phyloP scores from a whole-genome alignment of 2,888 invertebrate genomes.

The Argyra leucocephala region DNA sequence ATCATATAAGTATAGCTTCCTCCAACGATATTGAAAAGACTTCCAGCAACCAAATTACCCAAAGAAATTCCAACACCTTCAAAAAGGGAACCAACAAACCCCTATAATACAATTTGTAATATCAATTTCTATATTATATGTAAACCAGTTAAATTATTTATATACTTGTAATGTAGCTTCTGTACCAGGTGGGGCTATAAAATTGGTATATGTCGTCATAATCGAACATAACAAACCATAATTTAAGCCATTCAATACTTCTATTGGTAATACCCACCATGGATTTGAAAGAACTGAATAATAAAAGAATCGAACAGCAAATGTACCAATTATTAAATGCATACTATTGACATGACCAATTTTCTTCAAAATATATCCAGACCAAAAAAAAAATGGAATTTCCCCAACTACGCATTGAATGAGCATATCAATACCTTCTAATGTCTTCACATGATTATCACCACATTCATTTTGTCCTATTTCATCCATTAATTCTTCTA shows the following conservation, averaged over 20 bases:
- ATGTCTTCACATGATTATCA: background rate
- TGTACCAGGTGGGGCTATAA: background rate
- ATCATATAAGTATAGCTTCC: conserved; percentile 55
- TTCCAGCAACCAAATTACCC: conserved; percentile 63
- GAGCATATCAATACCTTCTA: background rate
- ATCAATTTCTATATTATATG: too few species aligned
- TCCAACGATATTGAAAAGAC: conserved; percentile 50
- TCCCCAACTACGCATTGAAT: background rate
- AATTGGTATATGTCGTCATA: background rate
- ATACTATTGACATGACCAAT: background rate
- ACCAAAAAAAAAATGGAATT: background rate
- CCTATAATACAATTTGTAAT: conserved; percentile 46
- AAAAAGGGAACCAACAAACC: conserved; percentile 67
- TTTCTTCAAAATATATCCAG: background rate
- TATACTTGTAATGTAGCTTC: background rate
- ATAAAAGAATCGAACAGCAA: background rate
- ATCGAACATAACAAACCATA: background rate
- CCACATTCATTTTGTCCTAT: background rate
- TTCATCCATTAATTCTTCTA: background rate
- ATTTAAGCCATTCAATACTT: background rate
- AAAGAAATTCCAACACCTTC: conserved; percentile 69
- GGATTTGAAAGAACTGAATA: background rate
- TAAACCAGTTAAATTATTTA: too few species aligned
- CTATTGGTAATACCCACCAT: conserved; percentile 1
- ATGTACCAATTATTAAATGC: background rate